phyloP scores from a whole-genome alignment of 2,113 vertebrate genomes.

The Menura novaehollandiae region DNA sequence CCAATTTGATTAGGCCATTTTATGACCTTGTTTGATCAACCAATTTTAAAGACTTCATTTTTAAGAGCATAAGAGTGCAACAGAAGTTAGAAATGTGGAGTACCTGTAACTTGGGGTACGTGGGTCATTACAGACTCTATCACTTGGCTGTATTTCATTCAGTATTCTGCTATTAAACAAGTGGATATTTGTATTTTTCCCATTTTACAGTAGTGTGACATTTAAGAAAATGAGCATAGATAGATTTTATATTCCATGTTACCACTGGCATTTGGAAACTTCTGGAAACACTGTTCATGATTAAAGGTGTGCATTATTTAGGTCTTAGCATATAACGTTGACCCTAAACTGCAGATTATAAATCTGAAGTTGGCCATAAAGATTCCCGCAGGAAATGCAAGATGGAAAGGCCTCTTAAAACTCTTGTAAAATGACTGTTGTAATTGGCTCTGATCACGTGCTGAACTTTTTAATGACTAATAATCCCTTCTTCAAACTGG shows the following conservation, averaged over 20 bases:
- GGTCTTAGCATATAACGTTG: conserved; percentile 5
- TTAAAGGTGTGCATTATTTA: conserved; percentile 27
- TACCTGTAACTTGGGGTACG: background rate
- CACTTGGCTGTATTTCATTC: background rate
- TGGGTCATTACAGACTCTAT: background rate
- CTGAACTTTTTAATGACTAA: conserved; percentile 39
- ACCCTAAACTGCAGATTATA: conserved; percentile 22
- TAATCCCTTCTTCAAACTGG: conserved; percentile 18
- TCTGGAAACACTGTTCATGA: background rate
- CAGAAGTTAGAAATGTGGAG: background rate
- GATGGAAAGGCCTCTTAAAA: conserved; percentile 28
- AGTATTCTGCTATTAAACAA: background rate
- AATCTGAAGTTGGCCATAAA: conserved; percentile 37
- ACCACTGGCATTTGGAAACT: conserved; percentile 26
- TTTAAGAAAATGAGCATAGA: background rate
- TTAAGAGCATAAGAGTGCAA: background rate
- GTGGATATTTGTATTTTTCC: background rate
- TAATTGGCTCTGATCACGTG: conserved; percentile 2
- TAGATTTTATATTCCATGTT: background rate
- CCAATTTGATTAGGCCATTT: background rate
- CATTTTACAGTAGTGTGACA: background rate
- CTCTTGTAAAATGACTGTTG: background rate
- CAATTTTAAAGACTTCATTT: background rate
- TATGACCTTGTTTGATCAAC: background rate
- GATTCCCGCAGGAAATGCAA: conserved; percentile 28